Evolutionary conservation across 2,888 invertebrate species (phyloP), one percentile per base, ranked within the genome.

Genomic region (Drosophila ezoana): DNA sequence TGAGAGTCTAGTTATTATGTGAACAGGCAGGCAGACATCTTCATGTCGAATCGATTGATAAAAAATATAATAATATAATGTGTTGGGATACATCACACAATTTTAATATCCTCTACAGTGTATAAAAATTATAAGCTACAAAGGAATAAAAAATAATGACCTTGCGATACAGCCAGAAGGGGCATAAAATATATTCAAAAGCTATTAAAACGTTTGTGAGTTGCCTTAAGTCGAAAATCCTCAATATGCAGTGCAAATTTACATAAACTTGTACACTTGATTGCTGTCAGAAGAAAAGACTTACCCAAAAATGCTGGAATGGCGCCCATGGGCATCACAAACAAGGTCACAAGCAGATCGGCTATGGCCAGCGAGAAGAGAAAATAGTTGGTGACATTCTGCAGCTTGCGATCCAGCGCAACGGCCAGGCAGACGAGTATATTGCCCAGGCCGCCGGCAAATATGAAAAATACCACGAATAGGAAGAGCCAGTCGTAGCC

Each of bases 361-460:
- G 98, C 98, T 58, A 98, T 96, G 45, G 98, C 98, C 91, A 99
- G 93, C 20, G 98, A 98, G 86, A 98, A 94, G 72, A 98, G 94
- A 92, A 98, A 98, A 93, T 98, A 98, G 93, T 98, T 99, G 74
- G 98, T 98, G 76, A 98, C 97, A 92, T 98, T 98, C 93, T 98
- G 98, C 71, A 98, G 93, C 85, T 96, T 94, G 71, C 96, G 95
- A 93, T 99, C 98, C 90, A 97, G 93, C 71, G 96, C 96, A 81
- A 99, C 97, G 0, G 98, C 98, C 89, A 98, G 93, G 92, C 98
- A 98, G 82, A 99, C 98, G 68, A 99, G 93, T 78, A 97, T 96
- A 92, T 98, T 98, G 18, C 98, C 98, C 62, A 98, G 92, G 28
- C 97, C 97, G 28, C 98, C 98, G 28, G 97, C 97, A 74, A 97